These are phyloP conservation scores for Gnathonemus echidnorhynchus DNA, from an alignment of 2,113 vertebrate genomes.

Conservation along the genomic window DNA sequence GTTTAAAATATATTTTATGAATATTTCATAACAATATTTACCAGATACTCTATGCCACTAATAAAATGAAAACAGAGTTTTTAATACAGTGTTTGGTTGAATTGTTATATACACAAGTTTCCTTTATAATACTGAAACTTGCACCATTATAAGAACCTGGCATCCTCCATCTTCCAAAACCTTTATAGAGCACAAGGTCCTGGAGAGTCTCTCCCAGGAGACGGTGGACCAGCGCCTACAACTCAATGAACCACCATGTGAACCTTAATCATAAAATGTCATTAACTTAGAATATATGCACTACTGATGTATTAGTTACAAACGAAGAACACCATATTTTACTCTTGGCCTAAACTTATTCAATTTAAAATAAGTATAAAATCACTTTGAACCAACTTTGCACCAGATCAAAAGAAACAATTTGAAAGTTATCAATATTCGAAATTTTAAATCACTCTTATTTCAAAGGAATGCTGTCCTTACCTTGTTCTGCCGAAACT, in stretches of 20 bases:
- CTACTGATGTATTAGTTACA: neutral
- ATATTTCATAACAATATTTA: neutral
- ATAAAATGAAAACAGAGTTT: neutral
- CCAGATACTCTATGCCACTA: neutral
- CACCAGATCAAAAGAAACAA: neutral
- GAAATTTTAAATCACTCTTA: neutral
- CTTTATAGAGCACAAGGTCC: neutral
- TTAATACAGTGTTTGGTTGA: neutral
- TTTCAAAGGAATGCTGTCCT: slow-evolving; percentile 22
- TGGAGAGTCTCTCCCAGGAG: neutral
- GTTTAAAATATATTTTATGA: neutral
- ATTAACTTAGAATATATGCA: neutral
- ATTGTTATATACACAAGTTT: neutral
- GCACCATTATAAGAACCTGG: neutral
- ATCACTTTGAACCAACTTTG: neutral
- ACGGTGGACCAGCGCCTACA: neutral
- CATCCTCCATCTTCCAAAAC: neutral
- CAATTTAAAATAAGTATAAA: neutral
- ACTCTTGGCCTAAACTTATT: neutral
- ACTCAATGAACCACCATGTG: neutral
- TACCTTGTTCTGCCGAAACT: slow-evolving; percentile 73
- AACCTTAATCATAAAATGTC: neutral
- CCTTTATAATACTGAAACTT: neutral
- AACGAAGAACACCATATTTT: neutral
- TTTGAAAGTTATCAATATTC: neutral